Percentiles rank a stretch among this genome's conserved stretches.
Conservation (phyloP, 2,888 invertebrate species). For the Drosophila merina region DNA sequence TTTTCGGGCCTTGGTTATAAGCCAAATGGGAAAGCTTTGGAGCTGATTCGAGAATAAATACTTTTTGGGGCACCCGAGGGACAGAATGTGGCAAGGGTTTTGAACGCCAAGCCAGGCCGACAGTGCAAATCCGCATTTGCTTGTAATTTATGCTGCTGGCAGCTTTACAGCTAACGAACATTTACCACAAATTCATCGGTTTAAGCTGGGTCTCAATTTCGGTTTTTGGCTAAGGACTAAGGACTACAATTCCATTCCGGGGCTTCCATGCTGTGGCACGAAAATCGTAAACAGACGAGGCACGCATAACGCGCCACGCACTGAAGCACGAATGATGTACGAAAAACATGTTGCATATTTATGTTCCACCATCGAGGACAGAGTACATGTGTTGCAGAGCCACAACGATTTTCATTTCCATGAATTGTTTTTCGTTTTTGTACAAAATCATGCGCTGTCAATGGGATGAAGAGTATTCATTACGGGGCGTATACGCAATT, state of each 20-base stretch:
- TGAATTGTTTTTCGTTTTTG: constrained; percentile 63
- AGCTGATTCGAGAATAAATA: constrained; percentile 39
- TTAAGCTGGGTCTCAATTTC: constrained; percentile 20
- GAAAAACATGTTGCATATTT: constrained; percentile 69
- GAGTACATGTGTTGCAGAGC: neutral
- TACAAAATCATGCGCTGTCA: constrained; percentile 63
- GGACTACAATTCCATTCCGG: constrained; percentile 13
- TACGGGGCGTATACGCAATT: constrained; percentile 73
- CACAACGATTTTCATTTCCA: constrained; percentile 8
- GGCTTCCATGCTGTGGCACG: constrained; percentile 8
- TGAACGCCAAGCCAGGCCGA: constrained; percentile 28
- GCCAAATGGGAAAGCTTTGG: constrained; percentile 41
- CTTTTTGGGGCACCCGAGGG: constrained; percentile 10
- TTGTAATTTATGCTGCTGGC: constrained; percentile 57
- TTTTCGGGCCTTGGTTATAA: constrained; percentile 28
- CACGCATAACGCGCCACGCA: constrained; percentile 42
- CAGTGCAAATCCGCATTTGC: constrained; percentile 51
- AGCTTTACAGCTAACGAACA: constrained; percentile 39
- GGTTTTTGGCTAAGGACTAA: neutral
- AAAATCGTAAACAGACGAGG: constrained; percentile 51
- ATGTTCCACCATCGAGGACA: constrained; percentile 15
- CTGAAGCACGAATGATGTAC: constrained; percentile 45
- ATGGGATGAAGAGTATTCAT: constrained; percentile 64
- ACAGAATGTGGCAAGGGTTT: constrained; percentile 12
- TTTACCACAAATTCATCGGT: constrained; percentile 38